phyloP scores from a whole-genome alignment of 2,888 invertebrate genomes.

The Physocephala rufipes region DNA sequence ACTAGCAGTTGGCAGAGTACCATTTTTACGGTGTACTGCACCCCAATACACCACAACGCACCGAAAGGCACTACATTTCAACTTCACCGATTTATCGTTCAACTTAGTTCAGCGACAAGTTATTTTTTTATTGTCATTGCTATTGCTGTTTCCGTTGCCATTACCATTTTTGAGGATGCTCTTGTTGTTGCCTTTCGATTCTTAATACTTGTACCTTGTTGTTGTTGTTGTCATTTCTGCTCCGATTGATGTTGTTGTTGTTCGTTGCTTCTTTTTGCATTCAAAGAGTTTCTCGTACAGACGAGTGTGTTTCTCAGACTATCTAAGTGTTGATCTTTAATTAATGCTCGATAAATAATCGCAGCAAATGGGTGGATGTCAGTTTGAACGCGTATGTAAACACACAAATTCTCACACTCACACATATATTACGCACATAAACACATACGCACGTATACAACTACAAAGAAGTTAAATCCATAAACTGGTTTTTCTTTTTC shows the following conservation, averaged over 20 bases:
- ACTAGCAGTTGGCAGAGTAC: conserved; percentile 24
- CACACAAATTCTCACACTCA: conserved; percentile 24
- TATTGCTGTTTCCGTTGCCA: not conserved
- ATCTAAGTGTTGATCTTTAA: conserved; percentile 54
- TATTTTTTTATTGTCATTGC: conserved; percentile 15
- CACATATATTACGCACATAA: not conserved
- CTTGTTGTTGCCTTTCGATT: no score
- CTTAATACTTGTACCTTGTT: no score
- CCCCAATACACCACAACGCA: no score
- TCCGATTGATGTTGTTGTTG: conserved; percentile 5
- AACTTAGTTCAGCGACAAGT: not conserved
- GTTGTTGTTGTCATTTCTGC: not conserved
- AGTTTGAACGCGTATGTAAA: conserved; percentile 41
- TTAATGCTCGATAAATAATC: conserved; percentile 55
- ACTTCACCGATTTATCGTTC: conserved; percentile 13
- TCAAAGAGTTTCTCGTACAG: conserved; percentile 18
- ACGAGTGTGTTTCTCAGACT: conserved; percentile 34
- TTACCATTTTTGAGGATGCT: not conserved
- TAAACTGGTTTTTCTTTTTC: not conserved
- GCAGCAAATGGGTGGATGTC: conserved; percentile 53
- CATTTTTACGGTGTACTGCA: no score
- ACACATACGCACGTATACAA: not conserved
- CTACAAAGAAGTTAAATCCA: not conserved
- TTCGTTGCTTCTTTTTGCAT: not conserved
- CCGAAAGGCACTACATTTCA: no score